These are phyloP conservation scores for Entosphenus tridentatus DNA, from an alignment of 2,113 vertebrate species.

Conservation along the genomic window DNA sequence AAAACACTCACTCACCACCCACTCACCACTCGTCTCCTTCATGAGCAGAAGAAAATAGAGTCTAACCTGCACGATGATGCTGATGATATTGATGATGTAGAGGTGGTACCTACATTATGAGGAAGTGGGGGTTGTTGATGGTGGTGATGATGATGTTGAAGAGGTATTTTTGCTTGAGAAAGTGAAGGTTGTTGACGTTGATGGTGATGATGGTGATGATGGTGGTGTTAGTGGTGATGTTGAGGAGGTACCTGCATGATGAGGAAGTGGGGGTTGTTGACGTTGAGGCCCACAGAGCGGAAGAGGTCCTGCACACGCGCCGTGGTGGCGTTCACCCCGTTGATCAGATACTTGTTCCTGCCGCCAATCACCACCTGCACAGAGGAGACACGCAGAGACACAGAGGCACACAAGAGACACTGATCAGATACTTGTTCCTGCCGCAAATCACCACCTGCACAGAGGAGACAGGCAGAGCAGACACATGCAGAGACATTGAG, in stretches of 20 bases:
- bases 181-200: slow-evolving; percentile 76
- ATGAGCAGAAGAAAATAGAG: background rate
- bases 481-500: background rate
- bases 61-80: background rate
- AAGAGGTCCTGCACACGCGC: slow-evolving; percentile 71
- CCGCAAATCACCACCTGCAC: slow-evolving; percentile 50
- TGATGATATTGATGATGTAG: too few relatives aligned
- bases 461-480: background rate
- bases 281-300: slow-evolving; percentile 74
- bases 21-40: background rate
- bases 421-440: slow-evolving; percentile 57
- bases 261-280: slow-evolving; percentile 93
- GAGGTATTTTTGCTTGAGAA: too few relatives aligned
- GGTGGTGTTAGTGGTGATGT: background rate
- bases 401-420: background rate
- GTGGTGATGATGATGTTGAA: too few relatives aligned
- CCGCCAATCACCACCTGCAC: slow-evolving; percentile 50
- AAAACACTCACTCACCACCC: too few relatives aligned
- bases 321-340: slow-evolving; percentile 57
- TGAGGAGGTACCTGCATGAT: slow-evolving; percentile 73
- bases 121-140: slow-evolving; percentile 67
- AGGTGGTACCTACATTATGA: slow-evolving; percentile 76
- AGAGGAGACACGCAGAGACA: background rate
- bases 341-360: slow-evolving; percentile 76
- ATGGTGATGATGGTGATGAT: too few relatives aligned